These are phyloP conservation scores for Diachasmimorpha longicaudata DNA, from an alignment of 1,140 invertebrate genomes.

Conservation along the genomic window DNA sequence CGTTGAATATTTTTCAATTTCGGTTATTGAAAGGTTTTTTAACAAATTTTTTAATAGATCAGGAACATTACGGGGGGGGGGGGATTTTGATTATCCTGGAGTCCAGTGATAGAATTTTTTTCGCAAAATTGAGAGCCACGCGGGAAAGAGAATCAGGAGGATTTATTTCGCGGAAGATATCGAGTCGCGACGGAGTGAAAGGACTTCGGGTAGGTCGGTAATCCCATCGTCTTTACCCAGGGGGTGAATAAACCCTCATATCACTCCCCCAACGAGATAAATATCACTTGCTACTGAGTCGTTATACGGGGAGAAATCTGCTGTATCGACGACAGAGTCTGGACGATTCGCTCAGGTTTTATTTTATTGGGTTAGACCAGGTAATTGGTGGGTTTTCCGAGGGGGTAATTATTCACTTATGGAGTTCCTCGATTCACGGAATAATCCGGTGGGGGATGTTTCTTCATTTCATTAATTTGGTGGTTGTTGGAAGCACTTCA, in stretches of 20 bases:
- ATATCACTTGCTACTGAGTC: not conserved
- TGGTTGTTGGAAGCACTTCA: too few species aligned
- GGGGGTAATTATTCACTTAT: too few species aligned
- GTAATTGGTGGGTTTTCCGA: not conserved
- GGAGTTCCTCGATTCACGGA: too few species aligned
- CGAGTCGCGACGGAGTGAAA: not conserved
- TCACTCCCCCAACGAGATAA: not conserved
- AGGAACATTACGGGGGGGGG: not conserved
- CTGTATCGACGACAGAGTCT: not conserved
- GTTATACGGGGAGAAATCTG: not conserved
- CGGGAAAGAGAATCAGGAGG: not conserved
- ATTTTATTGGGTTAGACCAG: not conserved
- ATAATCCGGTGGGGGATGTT: too few species aligned
- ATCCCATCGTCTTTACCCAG: not conserved
- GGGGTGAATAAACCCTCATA: not conserved
- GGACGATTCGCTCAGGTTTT: not conserved
- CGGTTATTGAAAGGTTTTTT: not conserved
- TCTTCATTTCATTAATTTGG: too few species aligned
- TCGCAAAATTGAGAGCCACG: not conserved
- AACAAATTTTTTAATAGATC: not conserved
- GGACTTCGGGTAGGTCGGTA: not conserved
- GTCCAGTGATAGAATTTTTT: not conserved
- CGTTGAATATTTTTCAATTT: not conserved
- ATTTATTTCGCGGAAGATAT: not conserved
- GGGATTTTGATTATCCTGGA: not conserved